A percentile compares a stretch with the other conserved stretches of the same genome.
Conservation (phyloP, 1,140 invertebrate species). For the Chelonus insularis region DNA sequence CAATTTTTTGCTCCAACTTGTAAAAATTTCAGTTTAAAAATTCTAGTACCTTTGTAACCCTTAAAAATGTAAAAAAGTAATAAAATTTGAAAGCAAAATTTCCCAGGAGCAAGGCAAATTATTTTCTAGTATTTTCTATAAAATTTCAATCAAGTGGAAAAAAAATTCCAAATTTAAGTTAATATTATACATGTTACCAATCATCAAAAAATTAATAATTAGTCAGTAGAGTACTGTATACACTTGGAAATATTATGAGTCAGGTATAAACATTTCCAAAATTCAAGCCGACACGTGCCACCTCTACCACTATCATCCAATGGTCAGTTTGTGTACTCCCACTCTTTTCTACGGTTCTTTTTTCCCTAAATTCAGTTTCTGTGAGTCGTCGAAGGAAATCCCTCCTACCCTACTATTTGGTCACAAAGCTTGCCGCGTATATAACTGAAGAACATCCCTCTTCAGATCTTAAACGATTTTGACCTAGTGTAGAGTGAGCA, state of each 20-base stretch:
- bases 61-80: background rate
- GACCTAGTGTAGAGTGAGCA: background rate
- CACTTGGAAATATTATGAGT: background rate
- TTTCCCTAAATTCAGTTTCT: background rate
- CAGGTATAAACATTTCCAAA: slow-evolving; percentile 27
- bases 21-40: background rate
- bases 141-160: no score
- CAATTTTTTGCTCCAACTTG: background rate
- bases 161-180: no score
- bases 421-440: slow-evolving; percentile 40
- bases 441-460: slow-evolving; percentile 36
- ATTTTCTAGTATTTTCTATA: no score
- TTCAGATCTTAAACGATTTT: slow-evolving; percentile 25
- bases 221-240: no score
- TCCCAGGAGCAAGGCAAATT: no score
- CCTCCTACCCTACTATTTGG: slow-evolving; percentile 23
- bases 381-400: slow-evolving; percentile 22
- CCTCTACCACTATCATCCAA: slow-evolving; percentile 6
- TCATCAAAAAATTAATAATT: no score
- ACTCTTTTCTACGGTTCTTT: slow-evolving; percentile 19
- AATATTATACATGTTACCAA: no score
- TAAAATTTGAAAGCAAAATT: no score
- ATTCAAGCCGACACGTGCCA: slow-evolving; percentile 33
- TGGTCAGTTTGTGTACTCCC: slow-evolving; percentile 31
- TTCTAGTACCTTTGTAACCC: background rate